Conservation (phyloP, 2,113 vertebrate genomes). For the Laticauda colubrina region DNA sequence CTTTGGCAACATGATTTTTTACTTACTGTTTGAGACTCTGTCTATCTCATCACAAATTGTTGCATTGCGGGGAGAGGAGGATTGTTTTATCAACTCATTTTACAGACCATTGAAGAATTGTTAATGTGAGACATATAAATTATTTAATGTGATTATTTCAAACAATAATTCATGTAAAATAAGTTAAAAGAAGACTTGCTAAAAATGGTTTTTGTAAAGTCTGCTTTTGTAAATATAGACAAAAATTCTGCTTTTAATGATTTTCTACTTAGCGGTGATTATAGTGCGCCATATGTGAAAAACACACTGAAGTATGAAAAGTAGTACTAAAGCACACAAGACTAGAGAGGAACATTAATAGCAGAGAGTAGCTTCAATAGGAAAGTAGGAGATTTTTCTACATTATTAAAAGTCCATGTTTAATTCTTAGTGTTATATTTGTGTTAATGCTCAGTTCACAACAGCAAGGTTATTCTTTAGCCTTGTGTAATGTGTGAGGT, state of each 20-base stretch:
- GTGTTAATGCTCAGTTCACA: neutral
- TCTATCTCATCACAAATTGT: neutral
- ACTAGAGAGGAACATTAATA: neutral
- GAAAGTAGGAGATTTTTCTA: neutral
- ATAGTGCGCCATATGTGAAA: no score
- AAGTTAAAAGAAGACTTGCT: neutral
- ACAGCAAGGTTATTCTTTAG: neutral
- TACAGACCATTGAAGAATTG: neutral
- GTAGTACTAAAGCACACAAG: neutral
- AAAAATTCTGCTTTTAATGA: neutral
- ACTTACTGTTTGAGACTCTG: neutral
- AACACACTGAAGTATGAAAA: neutral
- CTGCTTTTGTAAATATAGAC: neutral
- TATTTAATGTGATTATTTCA: neutral
- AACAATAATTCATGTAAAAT: neutral
- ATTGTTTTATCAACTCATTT: neutral
- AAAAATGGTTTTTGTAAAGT: neutral
- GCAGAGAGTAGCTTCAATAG: neutral
- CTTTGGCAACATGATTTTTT: neutral
- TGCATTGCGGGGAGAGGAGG: fast-evolving
- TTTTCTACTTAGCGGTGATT: neutral
- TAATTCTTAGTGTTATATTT: neutral
- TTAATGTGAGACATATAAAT: neutral
- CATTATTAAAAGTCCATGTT: neutral
- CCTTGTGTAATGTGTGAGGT: neutral